Base-by-base conservation (phyloP, 2,113 vertebrate species). In the Meriones unguiculatus region DNA sequence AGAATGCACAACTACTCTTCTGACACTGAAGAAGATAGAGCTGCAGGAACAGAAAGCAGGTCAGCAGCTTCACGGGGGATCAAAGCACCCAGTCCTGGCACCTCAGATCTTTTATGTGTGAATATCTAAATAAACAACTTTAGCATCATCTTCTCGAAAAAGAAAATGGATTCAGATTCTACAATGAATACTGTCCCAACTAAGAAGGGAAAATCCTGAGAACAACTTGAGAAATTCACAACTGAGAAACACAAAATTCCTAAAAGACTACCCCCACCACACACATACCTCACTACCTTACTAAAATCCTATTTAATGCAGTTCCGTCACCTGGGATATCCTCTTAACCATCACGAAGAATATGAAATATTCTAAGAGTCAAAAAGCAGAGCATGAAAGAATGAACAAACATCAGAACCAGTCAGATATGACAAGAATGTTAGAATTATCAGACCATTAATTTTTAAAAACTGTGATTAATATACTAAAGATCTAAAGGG, bases 391-490 rank as follows among this genome's bases (percentile, higher is more conserved):
- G 41, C 52, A 76, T 77, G 38, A 82, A 95, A 75, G 88, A 92
- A 41, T 93, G 24, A 77, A 52, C 41, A 95, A 92, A 95, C 80
- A 50, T 89, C 77, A 87, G 52, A 91, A 87, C 7, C 24, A 78
- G 69, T 91, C 82, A 93, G 69, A 57, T 77, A 89, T 70, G 70
- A 92, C 78, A 93, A 73, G 78, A 93, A 85, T 77, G 62, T 89
- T 87, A 81, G 65, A 82, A 92, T 92, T 89, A 89, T 76, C 85
- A 92, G 76, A 75, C 59, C 72, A 95, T 89, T 64, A 75, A 88
- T 92, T 73, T 92, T 92, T 92, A 76, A 89, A 92, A 92, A 67
- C 62, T 93, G 38, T 84, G 62, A 84, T 92, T 92, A 92, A 92
- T 93, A 92, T 84, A 62, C 50, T 69, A 69, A 59, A 32, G 78